Conservation (phyloP, 2,888 invertebrate species). For the Drosophila subsilvestris region DNA sequence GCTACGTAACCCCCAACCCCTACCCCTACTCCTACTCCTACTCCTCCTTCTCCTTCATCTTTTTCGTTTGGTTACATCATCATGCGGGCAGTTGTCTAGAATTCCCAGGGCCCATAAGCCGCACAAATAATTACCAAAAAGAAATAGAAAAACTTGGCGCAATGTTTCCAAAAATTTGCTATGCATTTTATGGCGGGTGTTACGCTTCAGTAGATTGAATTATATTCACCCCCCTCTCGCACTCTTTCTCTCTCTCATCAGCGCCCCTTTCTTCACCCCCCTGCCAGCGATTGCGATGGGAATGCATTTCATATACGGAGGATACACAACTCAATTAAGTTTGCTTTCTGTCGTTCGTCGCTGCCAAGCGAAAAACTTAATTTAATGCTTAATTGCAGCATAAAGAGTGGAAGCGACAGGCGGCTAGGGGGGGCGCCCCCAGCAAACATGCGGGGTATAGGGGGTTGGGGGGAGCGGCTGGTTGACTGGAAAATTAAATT, state of each 20-base stretch:
- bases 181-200: slow-evolving; percentile 57
- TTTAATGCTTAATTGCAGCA: slow-evolving; percentile 72
- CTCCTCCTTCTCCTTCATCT: neutral
- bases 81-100: slow-evolving; percentile 65
- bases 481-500: slow-evolving; percentile 50
- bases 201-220: slow-evolving; percentile 53
- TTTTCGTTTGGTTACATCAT: slow-evolving; percentile 38
- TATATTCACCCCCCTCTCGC: slow-evolving; percentile 12
- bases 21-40: neutral
- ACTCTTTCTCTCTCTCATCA: too few species aligned
- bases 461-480: neutral
- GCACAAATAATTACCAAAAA: slow-evolving; percentile 63
- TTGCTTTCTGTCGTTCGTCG: neutral
- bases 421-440: neutral
- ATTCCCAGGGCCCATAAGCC: slow-evolving; percentile 46
- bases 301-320: slow-evolving; percentile 28
- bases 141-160: slow-evolving; percentile 32
- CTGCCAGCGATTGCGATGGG: slow-evolving; percentile 24
- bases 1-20: too few species aligned
- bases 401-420: slow-evolving; percentile 26
- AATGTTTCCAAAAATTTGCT: slow-evolving; percentile 60
- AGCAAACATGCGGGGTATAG: neutral
- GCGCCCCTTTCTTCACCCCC: neutral
- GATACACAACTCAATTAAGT: slow-evolving; percentile 71
- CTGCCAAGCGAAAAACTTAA: slow-evolving; percentile 68